Base-by-base conservation (phyloP, 1,140 invertebrate genomes). In the Oncopodura yosiiana region DNA sequence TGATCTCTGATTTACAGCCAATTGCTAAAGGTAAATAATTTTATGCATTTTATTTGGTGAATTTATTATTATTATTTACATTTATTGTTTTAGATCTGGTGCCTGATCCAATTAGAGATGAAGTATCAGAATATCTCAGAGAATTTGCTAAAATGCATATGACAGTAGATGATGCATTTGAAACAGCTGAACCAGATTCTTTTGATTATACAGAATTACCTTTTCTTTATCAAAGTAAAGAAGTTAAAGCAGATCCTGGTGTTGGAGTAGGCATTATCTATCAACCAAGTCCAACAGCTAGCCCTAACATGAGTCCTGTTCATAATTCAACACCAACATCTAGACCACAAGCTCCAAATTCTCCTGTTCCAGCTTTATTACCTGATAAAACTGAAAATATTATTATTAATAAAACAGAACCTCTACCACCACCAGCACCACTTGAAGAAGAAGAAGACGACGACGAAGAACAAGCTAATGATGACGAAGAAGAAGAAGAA, bases 171-270 rank as follows among this genome's bases (percentile, higher is more conserved):
- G 53, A 55, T 12, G 36, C 37, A 12, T 21, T 38, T 19, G 14
- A 24, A 2, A 23, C 37, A 12, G 5, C 24, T n/a, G 21, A 23
- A 12, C 16, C 44, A 4, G 19, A 29, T 32, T 14, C 26, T 4
- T 32, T 38, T 12, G 3, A 29, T 9, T 29, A 37, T 19, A 9
- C 34, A 19, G 43, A 46, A 9, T 30, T 30, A 30, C 29, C 36
- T 3, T 50, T 56, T 30, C 14, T 26, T 27, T 56, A 44, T 38
- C 54, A 56, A 50, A 50, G 48, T 16, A 44, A 39, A 18, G 54
- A 56, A 19, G 24, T 29, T 11, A 44, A 49, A 16, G 46, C 54
- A 2, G 54, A 56, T 21, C 54, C 54, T 29, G 54, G 54, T 16
- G 14, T 56, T 1, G 54, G 54, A 0, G 32, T 50, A 11, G 36